A percentile compares a stretch with the other conserved stretches of the same genome.
phyloP scores from a whole-genome alignment of 1,140 invertebrate genomes.

The Cyphomyrmex costatus region DNA sequence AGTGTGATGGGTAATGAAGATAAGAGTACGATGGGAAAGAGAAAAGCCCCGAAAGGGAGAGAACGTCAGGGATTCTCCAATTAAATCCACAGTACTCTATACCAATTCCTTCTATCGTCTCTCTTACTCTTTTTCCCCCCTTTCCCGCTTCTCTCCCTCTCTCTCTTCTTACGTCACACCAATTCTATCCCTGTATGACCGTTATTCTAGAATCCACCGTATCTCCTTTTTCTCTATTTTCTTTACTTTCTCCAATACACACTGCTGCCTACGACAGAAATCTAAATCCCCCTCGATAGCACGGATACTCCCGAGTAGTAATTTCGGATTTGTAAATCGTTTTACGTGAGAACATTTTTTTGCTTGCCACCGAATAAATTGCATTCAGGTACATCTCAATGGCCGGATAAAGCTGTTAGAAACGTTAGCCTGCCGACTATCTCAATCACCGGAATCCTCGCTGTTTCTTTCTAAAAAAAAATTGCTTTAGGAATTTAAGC shows the following conservation, averaged over 20 bases:
- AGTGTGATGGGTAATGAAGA: constrained; percentile 76
- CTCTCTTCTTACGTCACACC: background rate
- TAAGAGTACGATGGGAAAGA: constrained; percentile 54
- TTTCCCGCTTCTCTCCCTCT: too few relatives aligned
- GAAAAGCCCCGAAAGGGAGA: constrained; percentile 12
- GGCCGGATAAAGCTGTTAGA: constrained; percentile 44
- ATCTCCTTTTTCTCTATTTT: background rate
- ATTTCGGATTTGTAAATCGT: constrained; percentile 76
- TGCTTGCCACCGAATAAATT: constrained; percentile 57
- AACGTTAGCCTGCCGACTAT: constrained; percentile 23
- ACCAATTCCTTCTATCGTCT: background rate
- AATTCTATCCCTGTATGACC: constrained; percentile 6
- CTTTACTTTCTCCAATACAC: constrained; percentile 29
- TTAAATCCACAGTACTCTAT: constrained; percentile 69
- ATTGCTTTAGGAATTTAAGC: background rate
- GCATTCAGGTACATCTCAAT: constrained; percentile 34
- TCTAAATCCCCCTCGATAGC: constrained; percentile 61
- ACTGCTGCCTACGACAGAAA: constrained; percentile 65
- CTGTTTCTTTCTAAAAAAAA: background rate
- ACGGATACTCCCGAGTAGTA: constrained; percentile 66
- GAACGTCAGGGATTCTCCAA: constrained; percentile 69
- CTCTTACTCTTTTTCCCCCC: background rate
- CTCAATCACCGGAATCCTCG: constrained; percentile 5
- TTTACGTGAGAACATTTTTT: constrained; percentile 56
- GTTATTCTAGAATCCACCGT: constrained; percentile 10